phyloP scores from a whole-genome alignment of 1,140 invertebrate genomes.

The Aplysia californica region DNA sequence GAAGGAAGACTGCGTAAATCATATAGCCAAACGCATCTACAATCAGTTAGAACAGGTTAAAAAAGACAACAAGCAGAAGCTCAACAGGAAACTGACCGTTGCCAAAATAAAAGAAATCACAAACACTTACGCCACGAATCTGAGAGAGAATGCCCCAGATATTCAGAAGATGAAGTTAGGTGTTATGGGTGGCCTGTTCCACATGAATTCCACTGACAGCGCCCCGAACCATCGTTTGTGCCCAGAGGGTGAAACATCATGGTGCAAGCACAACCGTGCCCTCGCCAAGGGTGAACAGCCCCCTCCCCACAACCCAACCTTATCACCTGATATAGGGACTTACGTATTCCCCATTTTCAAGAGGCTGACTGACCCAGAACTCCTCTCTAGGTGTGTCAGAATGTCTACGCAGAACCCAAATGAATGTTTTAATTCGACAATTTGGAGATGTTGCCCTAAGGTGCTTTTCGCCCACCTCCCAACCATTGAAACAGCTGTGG shows the following conservation, averaged over 20 bases:
- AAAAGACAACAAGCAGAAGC: neutral
- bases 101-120: neutral
- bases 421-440: neutral
- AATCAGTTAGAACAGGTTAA: neutral
- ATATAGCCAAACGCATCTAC: neutral
- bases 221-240: neutral
- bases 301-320: neutral
- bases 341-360: neutral
- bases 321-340: neutral
- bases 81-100: neutral
- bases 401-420: neutral
- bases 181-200: neutral
- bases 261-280: neutral
- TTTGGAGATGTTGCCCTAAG: neutral
- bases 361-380: neutral
- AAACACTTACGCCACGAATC: neutral
- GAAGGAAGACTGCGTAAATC: conserved; percentile 1
- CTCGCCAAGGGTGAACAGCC: neutral
- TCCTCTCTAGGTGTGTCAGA: neutral
- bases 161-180: neutral
- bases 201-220: neutral
- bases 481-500: neutral
- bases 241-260: neutral
- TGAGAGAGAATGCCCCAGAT: conserved; percentile 2
- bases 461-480: neutral